These are phyloP conservation scores for Tubulanus polymorphus DNA, from an alignment of 2,888 invertebrate species.

Conservation along the genomic window DNA sequence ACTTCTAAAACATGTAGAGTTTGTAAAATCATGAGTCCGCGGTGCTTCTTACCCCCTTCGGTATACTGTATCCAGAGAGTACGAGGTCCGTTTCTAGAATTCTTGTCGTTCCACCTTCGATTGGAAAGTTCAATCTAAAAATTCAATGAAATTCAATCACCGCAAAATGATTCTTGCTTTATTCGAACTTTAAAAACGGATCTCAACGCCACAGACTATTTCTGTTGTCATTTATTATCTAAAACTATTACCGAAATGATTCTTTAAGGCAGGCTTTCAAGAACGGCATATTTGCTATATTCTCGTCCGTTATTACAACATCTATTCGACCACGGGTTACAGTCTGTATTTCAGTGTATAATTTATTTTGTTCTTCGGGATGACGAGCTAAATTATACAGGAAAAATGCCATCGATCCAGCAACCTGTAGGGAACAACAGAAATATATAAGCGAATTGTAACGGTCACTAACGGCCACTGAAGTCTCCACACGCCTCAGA, in stretches of 20 bases:
- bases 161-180: no score
- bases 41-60: constrained; percentile 37
- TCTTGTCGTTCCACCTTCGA: constrained; percentile 31
- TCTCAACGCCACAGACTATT: no score
- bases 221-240: no score
- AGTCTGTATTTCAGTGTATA: constrained; percentile 25
- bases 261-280: constrained; percentile 35
- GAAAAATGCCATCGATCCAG: constrained; percentile 27
- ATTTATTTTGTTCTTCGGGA: constrained; percentile 25
- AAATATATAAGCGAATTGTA: no score
- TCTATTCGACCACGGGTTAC: constrained; percentile 17
- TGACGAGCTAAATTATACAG: constrained; percentile 28
- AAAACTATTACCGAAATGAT: constrained; percentile 30
- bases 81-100: constrained; percentile 24
- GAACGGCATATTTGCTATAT: constrained; percentile 27
- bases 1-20: no score
- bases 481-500: no score
- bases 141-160: no score
- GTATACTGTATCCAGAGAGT: constrained; percentile 30
- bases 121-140: constrained; percentile 29
- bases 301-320: constrained; percentile 13
- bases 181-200: no score
- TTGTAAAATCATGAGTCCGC: no score
- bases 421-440: background rate
- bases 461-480: no score